A percentile compares a stretch with the other conserved stretches of the same genome.
Conservation (phyloP, 2,113 vertebrate genomes). For the Brevimyrus niger region DNA sequence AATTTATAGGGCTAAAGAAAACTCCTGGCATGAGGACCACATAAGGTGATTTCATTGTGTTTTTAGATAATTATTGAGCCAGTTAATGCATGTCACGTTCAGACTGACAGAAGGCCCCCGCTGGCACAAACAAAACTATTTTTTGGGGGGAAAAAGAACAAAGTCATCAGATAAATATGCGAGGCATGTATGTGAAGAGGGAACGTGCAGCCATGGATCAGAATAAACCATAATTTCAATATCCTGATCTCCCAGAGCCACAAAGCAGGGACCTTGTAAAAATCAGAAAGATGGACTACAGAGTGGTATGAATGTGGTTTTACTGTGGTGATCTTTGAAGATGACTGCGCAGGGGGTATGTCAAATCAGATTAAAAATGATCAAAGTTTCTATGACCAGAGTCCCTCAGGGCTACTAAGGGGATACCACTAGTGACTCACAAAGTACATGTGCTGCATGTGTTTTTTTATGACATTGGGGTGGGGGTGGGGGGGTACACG, state of each 20-base stretch:
- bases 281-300: background rate
- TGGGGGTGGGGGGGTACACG: background rate
- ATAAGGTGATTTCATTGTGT: background rate
- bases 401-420: background rate
- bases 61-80: background rate
- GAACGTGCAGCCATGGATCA: background rate
- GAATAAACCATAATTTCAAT: background rate
- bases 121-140: background rate
- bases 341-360: background rate
- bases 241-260: background rate
- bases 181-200: background rate
- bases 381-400: background rate
- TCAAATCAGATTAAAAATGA: background rate
- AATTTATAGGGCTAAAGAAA: background rate
- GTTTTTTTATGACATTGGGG: background rate
- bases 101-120: background rate
- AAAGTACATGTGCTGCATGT: background rate
- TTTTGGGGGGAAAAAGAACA: background rate
- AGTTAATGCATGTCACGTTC: background rate
- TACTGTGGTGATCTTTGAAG: background rate
- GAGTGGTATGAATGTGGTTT: background rate
- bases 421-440: background rate
- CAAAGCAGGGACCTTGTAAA: background rate
- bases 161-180: slow-evolving; percentile 7
- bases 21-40: background rate